A percentile compares a stretch with the other conserved stretches of the same genome.
Conservation (phyloP, 1,140 invertebrate genomes). For the Euglossa dilemma region DNA sequence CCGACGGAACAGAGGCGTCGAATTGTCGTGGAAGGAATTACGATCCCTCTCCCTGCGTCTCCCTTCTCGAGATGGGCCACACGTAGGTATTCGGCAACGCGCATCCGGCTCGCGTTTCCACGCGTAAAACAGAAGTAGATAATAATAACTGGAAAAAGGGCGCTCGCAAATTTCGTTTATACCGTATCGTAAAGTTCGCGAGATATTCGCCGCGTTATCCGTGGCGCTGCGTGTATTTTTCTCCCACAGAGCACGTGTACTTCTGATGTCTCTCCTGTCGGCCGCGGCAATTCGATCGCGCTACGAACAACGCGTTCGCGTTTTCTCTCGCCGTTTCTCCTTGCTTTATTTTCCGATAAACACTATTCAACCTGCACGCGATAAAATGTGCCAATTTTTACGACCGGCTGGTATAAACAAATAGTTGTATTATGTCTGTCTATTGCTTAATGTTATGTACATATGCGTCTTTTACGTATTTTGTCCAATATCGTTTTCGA, state of each 20-base stretch:
- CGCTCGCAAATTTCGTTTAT: conserved; percentile 49
- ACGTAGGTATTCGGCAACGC: conserved; percentile 21
- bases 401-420: no score
- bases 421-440: no score
- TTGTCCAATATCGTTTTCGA: no score
- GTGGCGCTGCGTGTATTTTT: background rate
- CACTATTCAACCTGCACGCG: no score
- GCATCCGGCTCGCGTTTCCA: conserved; percentile 35
- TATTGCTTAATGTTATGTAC: no score
- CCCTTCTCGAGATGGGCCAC: conserved; percentile 19
- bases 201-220: conserved; percentile 29
- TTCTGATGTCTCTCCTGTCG: background rate
- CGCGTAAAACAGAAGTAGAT: conserved; percentile 48
- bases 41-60: conserved; percentile 27
- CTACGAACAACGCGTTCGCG: background rate
- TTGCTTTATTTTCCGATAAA: no score
- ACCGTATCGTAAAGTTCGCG: conserved; percentile 27
- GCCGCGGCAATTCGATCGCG: background rate
- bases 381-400: no score
- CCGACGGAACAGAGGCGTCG: conserved; percentile 60
- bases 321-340: background rate
- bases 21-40: conserved; percentile 64
- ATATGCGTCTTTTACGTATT: no score
- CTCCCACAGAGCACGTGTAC: background rate
- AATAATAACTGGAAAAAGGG: conserved; percentile 45